Conservation (phyloP, 2,113 vertebrate genomes). For the Podiceps cristatus region DNA sequence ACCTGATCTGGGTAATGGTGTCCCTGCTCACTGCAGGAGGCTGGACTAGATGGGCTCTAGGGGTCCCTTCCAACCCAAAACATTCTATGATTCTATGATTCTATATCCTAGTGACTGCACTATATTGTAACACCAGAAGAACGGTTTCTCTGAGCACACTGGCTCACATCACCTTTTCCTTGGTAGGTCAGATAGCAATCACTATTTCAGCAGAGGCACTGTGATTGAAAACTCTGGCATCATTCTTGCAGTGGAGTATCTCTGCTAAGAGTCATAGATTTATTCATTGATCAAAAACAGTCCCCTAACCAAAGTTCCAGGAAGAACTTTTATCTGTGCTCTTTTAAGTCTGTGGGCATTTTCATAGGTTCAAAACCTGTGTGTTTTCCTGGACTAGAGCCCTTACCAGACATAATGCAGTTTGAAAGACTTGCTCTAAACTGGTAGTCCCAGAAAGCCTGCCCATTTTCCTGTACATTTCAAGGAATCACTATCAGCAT, state of each 20-base stretch:
- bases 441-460: not conserved
- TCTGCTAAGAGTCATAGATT: not conserved
- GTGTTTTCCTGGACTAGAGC: not conserved
- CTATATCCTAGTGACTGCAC: not conserved
- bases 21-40: too few species aligned
- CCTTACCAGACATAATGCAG: not conserved
- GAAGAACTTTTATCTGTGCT: not conserved
- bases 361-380: not conserved
- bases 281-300: constrained; percentile 22
- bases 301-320: not conserved
- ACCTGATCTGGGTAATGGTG: too few species aligned
- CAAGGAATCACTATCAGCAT: not conserved
- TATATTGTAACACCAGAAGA: not conserved
- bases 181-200: constrained; percentile 28
- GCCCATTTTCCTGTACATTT: not conserved
- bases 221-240: not conserved
- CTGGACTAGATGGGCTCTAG: too few species aligned
- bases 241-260: not conserved
- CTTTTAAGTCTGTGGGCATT: not conserved
- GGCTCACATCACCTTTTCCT: not conserved
- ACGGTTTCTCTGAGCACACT: not conserved
- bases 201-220: not conserved
- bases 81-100: too few species aligned
- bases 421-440: not conserved
- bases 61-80: too few species aligned